Evolutionary conservation across 2,797 vertebrate genomes (phyloP), one percentile per base, ranked within the genome.

Genomic region (Leptodactylus fallax): DNA sequence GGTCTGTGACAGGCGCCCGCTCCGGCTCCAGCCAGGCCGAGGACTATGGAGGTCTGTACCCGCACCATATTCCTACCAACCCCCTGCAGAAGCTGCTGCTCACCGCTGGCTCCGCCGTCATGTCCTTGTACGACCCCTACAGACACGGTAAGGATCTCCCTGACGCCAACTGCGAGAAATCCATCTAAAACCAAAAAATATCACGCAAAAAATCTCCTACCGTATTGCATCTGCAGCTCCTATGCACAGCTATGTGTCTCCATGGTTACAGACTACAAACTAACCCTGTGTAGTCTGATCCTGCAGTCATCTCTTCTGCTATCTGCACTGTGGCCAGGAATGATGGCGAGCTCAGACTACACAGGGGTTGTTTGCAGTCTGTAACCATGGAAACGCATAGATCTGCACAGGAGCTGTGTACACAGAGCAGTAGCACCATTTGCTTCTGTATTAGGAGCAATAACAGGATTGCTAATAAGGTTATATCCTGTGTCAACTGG

Each of bases 41-140:
- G 65, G 85, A 89, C 11, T 12, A 7, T 3, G 58, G 90, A 81
- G 90, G 49, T 36, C 92, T 98, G n/a, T 99, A 99, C 90, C 96
- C 96, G 0, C 95, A 95, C 55, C 98, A 99, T 91, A 97, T 99
- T 71, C 95, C 94, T 91, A 98, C 97, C 45, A 97, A 91, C 61
- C 55, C 90, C 1, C 79, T 97, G 83, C 98, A 99, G 91, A 99
- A 98, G 91, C 93, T 91, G 72, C 90, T 99, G 90, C 86, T 99
- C 93, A 96, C 98, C 0, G 93, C 95, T 0, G 97, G 97, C 47
- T 97, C 98, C 0, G 98, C 98, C 0, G 76, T 95, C 10, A 95
- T 96, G 83, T 96, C 97, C 0, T 94, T 99, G 0, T 95, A 90
- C 49, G 89, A 99, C 88, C 98, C 98, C 0, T 98, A 98, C 92